A percentile compares a stretch with the other conserved stretches of the same genome.
Conservation (phyloP, 1,140 invertebrate species). For the Ips nitidus region DNA sequence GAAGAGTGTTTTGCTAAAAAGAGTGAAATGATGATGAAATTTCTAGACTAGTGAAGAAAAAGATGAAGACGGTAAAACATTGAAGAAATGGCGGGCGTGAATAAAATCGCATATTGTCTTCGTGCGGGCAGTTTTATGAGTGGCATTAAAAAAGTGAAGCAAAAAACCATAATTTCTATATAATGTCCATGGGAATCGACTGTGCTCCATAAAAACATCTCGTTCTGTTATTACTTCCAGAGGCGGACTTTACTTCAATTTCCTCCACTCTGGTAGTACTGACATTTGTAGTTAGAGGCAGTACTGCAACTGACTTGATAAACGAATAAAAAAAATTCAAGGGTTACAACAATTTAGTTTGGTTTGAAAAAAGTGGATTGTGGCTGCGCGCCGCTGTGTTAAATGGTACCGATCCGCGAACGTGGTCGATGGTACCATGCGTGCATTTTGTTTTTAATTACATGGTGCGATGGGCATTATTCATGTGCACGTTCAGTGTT, state of each 20-base stretch:
- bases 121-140: constrained; percentile 20
- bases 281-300: too few relatives aligned
- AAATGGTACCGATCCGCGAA: constrained; percentile 32
- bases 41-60: too few relatives aligned
- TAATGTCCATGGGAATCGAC: constrained; percentile 29
- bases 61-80: too few relatives aligned
- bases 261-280: neutral
- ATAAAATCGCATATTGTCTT: constrained; percentile 22
- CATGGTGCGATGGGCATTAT: constrained; percentile 37
- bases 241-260: constrained; percentile 1
- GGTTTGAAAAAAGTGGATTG: too few relatives aligned
- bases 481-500: constrained; percentile 36
- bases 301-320: too few relatives aligned
- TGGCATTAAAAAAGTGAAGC: constrained; percentile 25
- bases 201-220: constrained; percentile 24
- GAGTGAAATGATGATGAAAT: too few relatives aligned
- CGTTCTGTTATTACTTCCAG: constrained; percentile 26
- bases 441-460: constrained; percentile 40
- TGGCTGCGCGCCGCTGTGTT: constrained; percentile 10
- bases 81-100: constrained; percentile 2
- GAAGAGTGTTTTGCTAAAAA: too few relatives aligned
- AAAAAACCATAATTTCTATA: constrained; percentile 34
- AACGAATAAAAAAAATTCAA: too few relatives aligned
- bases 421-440: constrained; percentile 36
- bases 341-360: too few relatives aligned